Conservation (phyloP, 1,140 invertebrate genomes). For the Pararge aegeria region DNA sequence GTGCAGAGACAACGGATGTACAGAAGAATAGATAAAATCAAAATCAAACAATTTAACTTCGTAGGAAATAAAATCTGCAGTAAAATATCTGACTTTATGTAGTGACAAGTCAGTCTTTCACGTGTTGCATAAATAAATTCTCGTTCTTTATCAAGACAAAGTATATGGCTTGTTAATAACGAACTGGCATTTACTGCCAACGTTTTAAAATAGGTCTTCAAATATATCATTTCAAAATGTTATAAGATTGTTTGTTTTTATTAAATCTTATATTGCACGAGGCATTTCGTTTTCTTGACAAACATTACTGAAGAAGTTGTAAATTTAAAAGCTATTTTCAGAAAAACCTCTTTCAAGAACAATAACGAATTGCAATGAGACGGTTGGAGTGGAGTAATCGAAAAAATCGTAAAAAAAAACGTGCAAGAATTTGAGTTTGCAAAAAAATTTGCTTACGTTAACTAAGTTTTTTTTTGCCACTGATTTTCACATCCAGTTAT, state of each 20-base stretch:
- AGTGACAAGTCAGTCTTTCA: background rate
- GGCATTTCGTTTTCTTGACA: background rate
- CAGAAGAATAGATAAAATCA: too few species aligned
- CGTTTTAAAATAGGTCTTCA: constrained; percentile 16
- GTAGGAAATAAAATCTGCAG: too few species aligned
- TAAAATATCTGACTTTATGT: background rate
- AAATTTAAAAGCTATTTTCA: constrained; percentile 7
- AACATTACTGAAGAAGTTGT: background rate
- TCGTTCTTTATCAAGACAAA: background rate
- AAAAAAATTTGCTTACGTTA: too few species aligned
- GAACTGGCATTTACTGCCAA: constrained; percentile 8
- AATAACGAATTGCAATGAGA: too few species aligned
- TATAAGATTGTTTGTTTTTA: constrained; percentile 8
- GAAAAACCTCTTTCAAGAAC: background rate
- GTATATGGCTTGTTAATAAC: constrained; percentile 11
- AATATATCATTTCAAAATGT: constrained; percentile 5
- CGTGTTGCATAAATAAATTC: background rate
- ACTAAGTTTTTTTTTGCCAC: too few species aligned
- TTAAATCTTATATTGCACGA: background rate
- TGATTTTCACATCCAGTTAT: too few species aligned
- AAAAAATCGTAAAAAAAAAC: background rate
- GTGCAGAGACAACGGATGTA: too few species aligned
- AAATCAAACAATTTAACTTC: too few species aligned
- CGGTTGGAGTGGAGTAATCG: background rate
- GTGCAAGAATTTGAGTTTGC: background rate